Evolutionary conservation across 2,888 invertebrate species (phyloP).

Genomic region (Eueremaeus valkanovi): DNA sequence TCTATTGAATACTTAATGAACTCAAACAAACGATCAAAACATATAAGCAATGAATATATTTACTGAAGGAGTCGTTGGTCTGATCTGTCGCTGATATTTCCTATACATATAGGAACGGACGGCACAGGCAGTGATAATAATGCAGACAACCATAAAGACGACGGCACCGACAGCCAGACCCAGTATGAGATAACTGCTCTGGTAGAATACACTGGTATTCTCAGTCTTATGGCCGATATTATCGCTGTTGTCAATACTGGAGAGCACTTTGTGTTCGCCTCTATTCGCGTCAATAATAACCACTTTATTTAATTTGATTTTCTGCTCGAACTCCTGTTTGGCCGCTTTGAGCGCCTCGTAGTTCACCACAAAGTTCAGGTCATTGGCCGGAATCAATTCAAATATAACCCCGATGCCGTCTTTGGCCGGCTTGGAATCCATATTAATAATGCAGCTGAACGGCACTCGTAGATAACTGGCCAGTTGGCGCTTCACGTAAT

Average conservation of each 20-base stretch:
- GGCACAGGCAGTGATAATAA: neutral
- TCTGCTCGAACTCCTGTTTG: neutral
- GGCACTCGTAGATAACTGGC: neutral
- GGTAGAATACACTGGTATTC: neutral
- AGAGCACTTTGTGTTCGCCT: neutral
- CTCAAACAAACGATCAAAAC: too few species aligned
- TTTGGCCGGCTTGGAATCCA: neutral
- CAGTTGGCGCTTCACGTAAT: neutral
- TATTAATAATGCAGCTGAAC: neutral
- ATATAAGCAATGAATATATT: too few species aligned
- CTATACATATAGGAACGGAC: neutral
- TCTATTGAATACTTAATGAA: too few species aligned
- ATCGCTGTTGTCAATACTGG: neutral
- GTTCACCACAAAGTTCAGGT: neutral
- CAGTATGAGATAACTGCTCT: neutral
- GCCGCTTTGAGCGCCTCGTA: neutral
- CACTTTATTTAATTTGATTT: neutral
- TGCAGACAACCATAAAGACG: neutral
- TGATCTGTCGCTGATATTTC: neutral
- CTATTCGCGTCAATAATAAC: neutral
- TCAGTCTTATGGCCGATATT: neutral
- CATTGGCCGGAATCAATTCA: neutral
- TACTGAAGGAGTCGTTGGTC: neutral
- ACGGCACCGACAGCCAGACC: neutral
- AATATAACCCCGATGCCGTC: neutral